Evolutionary conservation across 2,888 invertebrate species (phyloP), one percentile per base, ranked within the genome.

Genomic region (Ashinkailepas kermadecensis): DNA sequence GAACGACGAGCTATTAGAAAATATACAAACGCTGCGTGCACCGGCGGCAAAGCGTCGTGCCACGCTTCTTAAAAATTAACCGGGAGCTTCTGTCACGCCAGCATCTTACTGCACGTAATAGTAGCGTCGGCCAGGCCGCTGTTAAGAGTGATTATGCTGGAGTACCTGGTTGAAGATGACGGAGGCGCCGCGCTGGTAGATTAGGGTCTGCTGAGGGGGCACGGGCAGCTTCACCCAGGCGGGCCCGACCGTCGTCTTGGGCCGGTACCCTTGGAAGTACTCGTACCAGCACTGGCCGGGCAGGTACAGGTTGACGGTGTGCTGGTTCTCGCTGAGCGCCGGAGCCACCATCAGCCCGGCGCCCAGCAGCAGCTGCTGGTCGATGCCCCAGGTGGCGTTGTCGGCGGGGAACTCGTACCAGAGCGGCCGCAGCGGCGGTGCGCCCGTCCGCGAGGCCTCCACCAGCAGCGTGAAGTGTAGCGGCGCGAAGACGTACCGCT

Each of bases 321-420:
- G 56, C 74, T 74, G 74, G 10, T 21, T 21, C 74, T 74, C 74
- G 0, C 0, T 4, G 9, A 74, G 74, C 74, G 74, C 74, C 56
- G 74, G 74, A 18, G 74, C 74, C 56, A 74, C 56, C 74, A 74
- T 54, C 56, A 74, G 74, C 21, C 54, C 54, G 2, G 54, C 23
- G 9, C 74, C 74, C 18, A 74, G 74, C 74, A 80, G 64, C 18
- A 80, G 54, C 25, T 80, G 64, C 64, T 80, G 18, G 62, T 80
- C 64, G 59, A 80, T 80, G 59, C 21, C 21, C 62, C 64, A 62
- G 70, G 79, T 67, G 70, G 70, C 59, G 56, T 65, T 56, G 39
- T 81, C 81, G 10, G 67, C 39, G n/a, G 80, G 64, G 57, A 81
- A 81, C 65, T 83, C 83, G 81, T n/a, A 81, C 67, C 78, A 79